phyloP scores from a whole-genome alignment of 1,140 invertebrate species.

The Delia radicum region DNA sequence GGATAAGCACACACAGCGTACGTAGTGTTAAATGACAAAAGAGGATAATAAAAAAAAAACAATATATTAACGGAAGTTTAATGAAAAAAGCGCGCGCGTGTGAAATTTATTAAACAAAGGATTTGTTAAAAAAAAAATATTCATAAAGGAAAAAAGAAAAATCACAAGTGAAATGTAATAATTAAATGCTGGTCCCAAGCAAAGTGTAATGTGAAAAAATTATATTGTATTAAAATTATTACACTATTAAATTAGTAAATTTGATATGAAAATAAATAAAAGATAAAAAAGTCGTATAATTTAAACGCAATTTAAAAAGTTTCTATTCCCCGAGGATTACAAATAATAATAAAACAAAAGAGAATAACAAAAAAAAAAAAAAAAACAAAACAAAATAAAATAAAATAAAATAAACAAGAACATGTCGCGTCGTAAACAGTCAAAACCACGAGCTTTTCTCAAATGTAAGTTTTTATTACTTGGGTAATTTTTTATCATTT shows the following conservation, averaged over 20 bases:
- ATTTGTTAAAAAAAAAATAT: neutral
- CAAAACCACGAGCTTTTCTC: slow-evolving; percentile 51
- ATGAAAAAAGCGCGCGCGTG: slow-evolving; percentile 9
- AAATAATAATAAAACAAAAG: neutral
- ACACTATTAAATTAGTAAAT: neutral
- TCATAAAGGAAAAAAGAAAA: neutral
- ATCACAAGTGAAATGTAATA: neutral
- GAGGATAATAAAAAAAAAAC: neutral
- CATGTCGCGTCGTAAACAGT: slow-evolving; percentile 53
- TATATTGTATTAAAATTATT: neutral
- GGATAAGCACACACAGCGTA: slow-evolving; percentile 27
- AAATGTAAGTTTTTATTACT: slow-evolving; percentile 46
- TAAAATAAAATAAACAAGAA: neutral
- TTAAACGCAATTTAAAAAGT: neutral
- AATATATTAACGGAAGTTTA: neutral
- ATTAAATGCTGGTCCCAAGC: neutral
- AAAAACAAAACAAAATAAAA: slow-evolving; percentile 9
- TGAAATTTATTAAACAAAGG: neutral
- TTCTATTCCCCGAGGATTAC: neutral
- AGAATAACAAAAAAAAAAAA: slow-evolving; percentile 10
- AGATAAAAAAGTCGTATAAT: neutral
- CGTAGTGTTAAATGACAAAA: neutral
- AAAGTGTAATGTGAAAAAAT: neutral
- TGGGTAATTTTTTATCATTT: neutral
- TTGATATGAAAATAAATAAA: neutral